Base-by-base conservation (phyloP, 2,797 vertebrate species). In the Harpagifer antarcticus region DNA sequence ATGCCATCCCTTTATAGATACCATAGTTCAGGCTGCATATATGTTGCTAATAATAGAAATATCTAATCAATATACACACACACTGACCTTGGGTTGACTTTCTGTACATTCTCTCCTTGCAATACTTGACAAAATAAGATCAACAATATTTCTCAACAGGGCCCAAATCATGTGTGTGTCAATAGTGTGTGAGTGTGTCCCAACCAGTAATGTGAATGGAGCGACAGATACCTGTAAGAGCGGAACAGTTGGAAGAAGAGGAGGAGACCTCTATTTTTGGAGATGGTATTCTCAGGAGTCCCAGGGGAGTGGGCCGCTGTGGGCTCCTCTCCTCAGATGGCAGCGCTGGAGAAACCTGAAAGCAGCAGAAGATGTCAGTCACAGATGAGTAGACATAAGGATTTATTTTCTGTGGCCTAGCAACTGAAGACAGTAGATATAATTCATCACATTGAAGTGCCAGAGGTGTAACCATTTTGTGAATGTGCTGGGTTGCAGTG, bases 221-320 rank as follows among this genome's bases (percentile, higher is more conserved):
- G 66, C 64, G 65, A 86, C 71, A 78, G 81, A 85, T 74, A 84
- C 79, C 77, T 84, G 79, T 68, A 87, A 72, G 73, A 87, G 83
- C 52, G 60, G 71, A 72, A 54, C 67, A 78, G 72, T 62, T 52
- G 47, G 70, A 81, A 69, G 56, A 42, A 74, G 69, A 88, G 73
- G 75, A 86, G 77, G 82, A 73, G 72, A 75, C 80, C 85, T 89
- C 89, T 93, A 94, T 93, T 93, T 94, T 86, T 90, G 87, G 89
- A 89, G 81, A 64, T 50, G 31, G 81, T 85, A 74, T 86, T 90
- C 81, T 78, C 84, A 62, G 79, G 72, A 53, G 70, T 91, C 91
- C 82, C 78, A 66, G 69, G 82, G 79, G 86, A 87, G 52, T 69
- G 11, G 59, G 80, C 67, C 48, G 74, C 89, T 85, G 74, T 84